Percentiles rank a stretch among this genome's conserved stretches.
Conservation (phyloP, 2,888 invertebrate genomes). For the Sialis fuliginosa region DNA sequence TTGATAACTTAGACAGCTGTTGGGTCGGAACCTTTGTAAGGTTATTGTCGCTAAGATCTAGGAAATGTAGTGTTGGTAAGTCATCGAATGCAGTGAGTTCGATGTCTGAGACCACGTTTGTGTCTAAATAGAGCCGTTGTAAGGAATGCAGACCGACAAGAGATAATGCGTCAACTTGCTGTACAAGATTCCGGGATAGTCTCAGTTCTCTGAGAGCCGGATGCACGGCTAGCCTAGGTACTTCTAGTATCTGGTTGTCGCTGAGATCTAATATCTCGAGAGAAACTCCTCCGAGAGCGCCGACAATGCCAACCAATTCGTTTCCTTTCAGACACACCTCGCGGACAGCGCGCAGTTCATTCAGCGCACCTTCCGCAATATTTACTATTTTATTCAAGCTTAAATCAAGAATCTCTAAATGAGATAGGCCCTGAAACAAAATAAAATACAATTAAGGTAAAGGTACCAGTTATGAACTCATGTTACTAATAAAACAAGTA, state of each 20-base stretch:
- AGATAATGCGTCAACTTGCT: constrained; percentile 50
- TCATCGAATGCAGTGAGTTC: constrained; percentile 58
- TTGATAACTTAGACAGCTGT: constrained; percentile 57
- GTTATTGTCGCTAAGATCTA: constrained; percentile 69
- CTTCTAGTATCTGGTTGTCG: constrained; percentile 61
- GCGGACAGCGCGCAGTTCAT: constrained; percentile 54
- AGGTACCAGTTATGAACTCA: too few species aligned
- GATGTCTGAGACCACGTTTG: constrained; percentile 57
- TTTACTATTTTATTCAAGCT: constrained; percentile 60
- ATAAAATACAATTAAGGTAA: too few species aligned
- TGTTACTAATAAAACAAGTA: too few species aligned
- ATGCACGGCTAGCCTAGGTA: constrained; percentile 49
- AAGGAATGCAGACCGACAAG: constrained; percentile 56
- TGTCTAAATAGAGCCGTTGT: constrained; percentile 48
- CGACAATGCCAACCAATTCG: constrained; percentile 52
- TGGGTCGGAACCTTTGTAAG: constrained; percentile 59
- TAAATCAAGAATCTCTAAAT: constrained; percentile 49
- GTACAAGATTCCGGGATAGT: constrained; percentile 62
- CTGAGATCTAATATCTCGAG: constrained; percentile 56
- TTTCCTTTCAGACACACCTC: constrained; percentile 61
- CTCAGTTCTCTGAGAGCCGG: constrained; percentile 53
- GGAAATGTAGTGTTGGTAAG: constrained; percentile 47
- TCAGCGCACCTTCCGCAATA: constrained; percentile 58
- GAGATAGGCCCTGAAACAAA: constrained; percentile 25
- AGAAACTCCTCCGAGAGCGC: constrained; percentile 46